phyloP scores from a whole-genome alignment of 2,113 vertebrate genomes.

The Notiomystis cincta region DNA sequence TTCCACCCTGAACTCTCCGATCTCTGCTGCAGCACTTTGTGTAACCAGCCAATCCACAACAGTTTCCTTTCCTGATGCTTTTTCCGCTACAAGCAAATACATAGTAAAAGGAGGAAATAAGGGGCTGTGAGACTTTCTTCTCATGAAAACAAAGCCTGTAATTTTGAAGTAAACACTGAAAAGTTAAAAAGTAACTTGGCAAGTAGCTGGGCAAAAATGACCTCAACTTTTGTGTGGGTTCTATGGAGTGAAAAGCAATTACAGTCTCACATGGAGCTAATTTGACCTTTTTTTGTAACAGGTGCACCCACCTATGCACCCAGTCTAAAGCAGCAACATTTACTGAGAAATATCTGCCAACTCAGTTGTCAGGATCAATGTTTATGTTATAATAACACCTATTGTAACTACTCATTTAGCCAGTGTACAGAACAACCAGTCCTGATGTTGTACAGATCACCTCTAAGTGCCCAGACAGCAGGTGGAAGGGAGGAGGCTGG shows the following conservation, averaged over 20 bases:
- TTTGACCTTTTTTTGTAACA: neutral
- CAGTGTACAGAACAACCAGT: neutral
- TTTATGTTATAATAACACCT: neutral
- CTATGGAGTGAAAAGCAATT: neutral
- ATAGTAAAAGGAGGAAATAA: slow-evolving; percentile 37
- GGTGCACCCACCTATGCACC: neutral
- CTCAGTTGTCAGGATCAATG: neutral
- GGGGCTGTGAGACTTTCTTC: neutral
- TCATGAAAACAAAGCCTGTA: slow-evolving; percentile 3
- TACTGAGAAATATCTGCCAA: neutral
- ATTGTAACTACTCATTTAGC: neutral
- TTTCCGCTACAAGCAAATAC: slow-evolving; percentile 20
- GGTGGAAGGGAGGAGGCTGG: neutral
- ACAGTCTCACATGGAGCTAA: neutral
- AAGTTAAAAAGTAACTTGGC: neutral
- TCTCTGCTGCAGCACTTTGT: neutral
- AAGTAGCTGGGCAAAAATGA: neutral
- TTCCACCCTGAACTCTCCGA: neutral
- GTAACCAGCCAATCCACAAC: neutral
- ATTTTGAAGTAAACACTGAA: neutral
- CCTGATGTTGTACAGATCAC: neutral
- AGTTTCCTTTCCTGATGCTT: slow-evolving; percentile 15
- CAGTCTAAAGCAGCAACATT: neutral
- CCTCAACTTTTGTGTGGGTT: neutral
- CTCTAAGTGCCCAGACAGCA: neutral